Evolutionary conservation across 1,140 invertebrate genomes (phyloP), one percentile per base, ranked within the genome.

Genomic region (Drusus annulatus): DNA sequence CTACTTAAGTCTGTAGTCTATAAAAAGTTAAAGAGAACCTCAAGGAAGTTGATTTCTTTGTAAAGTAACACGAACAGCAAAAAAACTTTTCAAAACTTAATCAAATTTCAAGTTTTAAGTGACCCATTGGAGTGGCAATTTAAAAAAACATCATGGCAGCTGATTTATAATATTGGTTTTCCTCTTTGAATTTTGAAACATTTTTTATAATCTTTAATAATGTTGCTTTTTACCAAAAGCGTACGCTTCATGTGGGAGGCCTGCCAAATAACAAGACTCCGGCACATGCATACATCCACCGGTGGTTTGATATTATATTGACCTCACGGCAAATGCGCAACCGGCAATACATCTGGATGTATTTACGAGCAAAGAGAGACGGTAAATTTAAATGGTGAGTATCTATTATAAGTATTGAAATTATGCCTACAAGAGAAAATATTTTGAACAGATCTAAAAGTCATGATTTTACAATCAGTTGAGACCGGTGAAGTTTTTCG

Each of bases 141-240:
- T 36, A 65, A 65, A 25, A n/a, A 65, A 25, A 16, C 62, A 10
- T 36, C 10, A 60, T 28, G 21, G 16, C 62, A 1, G 62, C 16
- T 52, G 45, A 71, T 71, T 71, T 71, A 71, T 71, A 63, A 68
- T 76, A 68, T 78, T 79, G 76, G 63, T 75, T 75, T 62, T 78
- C 76, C 28, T 69, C 79, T 81, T 80, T 81, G 79, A 73, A 75
- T 62, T 75, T 74, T 60, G 76, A 83, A 83, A 78, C 58, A 68
- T 62, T 76, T 28, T 58, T 80, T 81, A 79, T 74, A 71, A 79
- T 80, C 69, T 83, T 83, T 79, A 75, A 83, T 80, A 79, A 78
- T 19, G 82, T 83, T 79, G 80, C 56, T 56, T 74, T n/a, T 83
- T 81, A 80, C 80, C 82, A 83, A 83, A 83, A 83, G 80, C 21